A percentile compares a stretch with the other conserved stretches of the same genome.
Evolutionary conservation across 92 coral and sea anemone genomes (phyloP).

Genomic region (Zoanthus sansibaricus): DNA sequence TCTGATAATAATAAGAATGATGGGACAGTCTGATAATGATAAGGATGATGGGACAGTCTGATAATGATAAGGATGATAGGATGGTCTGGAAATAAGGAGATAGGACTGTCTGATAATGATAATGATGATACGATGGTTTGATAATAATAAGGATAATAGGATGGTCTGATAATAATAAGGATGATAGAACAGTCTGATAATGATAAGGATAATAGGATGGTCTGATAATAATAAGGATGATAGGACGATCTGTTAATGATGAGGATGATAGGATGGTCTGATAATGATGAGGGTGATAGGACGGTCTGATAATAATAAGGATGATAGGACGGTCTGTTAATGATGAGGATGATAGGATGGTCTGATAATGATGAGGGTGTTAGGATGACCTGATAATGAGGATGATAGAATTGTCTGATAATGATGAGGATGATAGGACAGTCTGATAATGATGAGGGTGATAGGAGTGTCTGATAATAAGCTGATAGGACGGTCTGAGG

Average conservation of each 20-base stretch:
- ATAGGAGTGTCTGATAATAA: background rate
- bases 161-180: background rate
- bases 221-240: background rate
- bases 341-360: background rate
- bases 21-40: background rate
- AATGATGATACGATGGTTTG: background rate
- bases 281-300: background rate
- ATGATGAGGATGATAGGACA: background rate
- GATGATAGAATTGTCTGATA: background rate
- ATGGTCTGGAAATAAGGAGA: background rate
- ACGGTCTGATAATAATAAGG: background rate
- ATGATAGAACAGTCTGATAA: background rate
- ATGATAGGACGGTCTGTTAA: background rate
- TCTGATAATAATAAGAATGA: background rate
- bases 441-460: background rate
- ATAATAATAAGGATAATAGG: background rate
- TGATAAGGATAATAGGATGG: background rate
- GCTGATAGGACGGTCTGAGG: background rate
- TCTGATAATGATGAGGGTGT: background rate
- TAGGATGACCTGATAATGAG: background rate
- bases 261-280: background rate
- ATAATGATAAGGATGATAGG: background rate
- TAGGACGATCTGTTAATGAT: background rate
- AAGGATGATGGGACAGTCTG: background rate
- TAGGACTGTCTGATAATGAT: background rate